phyloP scores from a whole-genome alignment of 2,888 invertebrate species.

The Gymnocheta viridis region DNA sequence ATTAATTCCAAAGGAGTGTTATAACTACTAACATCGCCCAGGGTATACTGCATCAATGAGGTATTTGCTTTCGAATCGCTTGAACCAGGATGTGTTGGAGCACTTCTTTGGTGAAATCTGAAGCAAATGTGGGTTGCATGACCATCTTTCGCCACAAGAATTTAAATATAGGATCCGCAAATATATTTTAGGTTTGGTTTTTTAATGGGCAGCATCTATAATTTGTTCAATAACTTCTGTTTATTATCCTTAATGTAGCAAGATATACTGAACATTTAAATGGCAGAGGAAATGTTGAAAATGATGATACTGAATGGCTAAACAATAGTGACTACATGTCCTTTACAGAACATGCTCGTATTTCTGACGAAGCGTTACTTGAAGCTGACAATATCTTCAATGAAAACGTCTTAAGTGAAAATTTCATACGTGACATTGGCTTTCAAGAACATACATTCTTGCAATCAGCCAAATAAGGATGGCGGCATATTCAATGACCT shows the following conservation, averaged over 20 bases:
- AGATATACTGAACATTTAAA: slow-evolving; percentile 9
- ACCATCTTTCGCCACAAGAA: slow-evolving; percentile 28
- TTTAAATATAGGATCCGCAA: slow-evolving; percentile 40
- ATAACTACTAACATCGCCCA: slow-evolving; percentile 53
- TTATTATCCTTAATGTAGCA: neutral
- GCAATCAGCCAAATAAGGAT: neutral
- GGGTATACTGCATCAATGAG: neutral
- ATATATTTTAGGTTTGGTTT: slow-evolving; percentile 43
- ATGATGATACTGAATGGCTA: neutral
- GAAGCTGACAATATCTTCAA: neutral
- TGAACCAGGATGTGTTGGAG: slow-evolving; percentile 11
- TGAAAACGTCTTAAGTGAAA: neutral
- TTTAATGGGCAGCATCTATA: too few relatives aligned
- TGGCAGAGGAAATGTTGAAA: neutral
- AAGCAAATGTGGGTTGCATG: slow-evolving; percentile 20
- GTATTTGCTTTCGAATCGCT: neutral
- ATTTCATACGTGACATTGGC: neutral
- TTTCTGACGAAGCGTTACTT: neutral
- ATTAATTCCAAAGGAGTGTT: slow-evolving; percentile 60
- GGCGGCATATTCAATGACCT: neutral
- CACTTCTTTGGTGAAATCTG: neutral
- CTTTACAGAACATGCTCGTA: neutral
- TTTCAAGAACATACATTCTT: too few relatives aligned
- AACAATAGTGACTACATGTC: neutral
- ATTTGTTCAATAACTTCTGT: neutral